Evolutionary conservation across 2,113 vertebrate genomes (phyloP), one percentile per base, ranked within the genome.

Genomic region (Cyprinus carpio): DNA sequence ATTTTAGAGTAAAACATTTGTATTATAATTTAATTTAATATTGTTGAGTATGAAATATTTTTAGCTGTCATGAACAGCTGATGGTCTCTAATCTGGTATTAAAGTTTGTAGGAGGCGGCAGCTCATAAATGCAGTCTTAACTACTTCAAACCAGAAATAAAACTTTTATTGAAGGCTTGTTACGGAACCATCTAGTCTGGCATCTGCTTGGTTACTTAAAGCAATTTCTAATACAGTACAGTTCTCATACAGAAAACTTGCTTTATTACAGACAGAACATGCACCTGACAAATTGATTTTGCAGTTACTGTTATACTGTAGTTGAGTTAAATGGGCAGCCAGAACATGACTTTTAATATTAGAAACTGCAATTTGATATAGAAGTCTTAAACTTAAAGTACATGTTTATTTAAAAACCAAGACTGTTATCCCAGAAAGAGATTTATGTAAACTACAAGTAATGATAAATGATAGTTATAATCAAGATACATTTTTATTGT

Each of bases 111-210:
- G 4, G 54, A 20, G 54, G 16, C 20, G 54, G 18, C 54, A 58
- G 16, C 54, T 58, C 58, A n/a, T 60, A 34, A 74, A 74, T 54
- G 46, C 67, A 65, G 25, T 81, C 67, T 51, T 20, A 75, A 69
- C 46, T 23, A n/a, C 34, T 69, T 86, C 25, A 37, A 40, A 27
- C 54, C 20, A 83, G 64, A 51, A 54, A 83, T 58, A 62, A 86
- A 82, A 16, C 27, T 65, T 89, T 92, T 88, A 87, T 91, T 87
- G 84, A 15, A 16, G 29, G 65, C 29, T 9, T 18, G 3, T 69
- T 34, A 31, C 0, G 29, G 3, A 69, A 10, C 16, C 29, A 75
- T 49, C 23, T 75, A 49, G 7, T 25, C 49, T 25, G 23, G 6
- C 72, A 75, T 75, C 43, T 75, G 23, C n/a, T 75, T 75, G 43